Evolutionary conservation across 2,888 invertebrate genomes (phyloP).

Genomic region (Drepanosiphum platanoidis): DNA sequence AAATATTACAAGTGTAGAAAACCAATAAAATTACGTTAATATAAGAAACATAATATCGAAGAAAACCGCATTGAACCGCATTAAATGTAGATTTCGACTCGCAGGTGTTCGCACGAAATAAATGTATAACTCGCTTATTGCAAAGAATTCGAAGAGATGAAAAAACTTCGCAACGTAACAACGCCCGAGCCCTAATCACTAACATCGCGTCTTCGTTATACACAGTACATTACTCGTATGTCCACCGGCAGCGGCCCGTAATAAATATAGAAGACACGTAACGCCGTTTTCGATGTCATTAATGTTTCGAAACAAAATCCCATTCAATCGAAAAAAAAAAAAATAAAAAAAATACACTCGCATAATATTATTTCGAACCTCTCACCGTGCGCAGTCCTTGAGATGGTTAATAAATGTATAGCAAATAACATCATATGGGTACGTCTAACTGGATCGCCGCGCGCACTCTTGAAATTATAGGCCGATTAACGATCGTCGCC

Average conservation of each 20-base stretch:
- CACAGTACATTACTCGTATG: conserved; percentile 35
- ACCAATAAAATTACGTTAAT: background rate
- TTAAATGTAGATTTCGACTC: background rate
- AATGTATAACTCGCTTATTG: background rate
- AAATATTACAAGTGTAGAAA: background rate
- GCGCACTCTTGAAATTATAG: conserved; percentile 7
- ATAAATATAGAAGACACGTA: conserved; percentile 19
- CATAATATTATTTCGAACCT: conserved; percentile 30
- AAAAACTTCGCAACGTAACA: background rate
- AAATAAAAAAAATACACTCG: conserved; percentile 28
- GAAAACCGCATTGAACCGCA: background rate
- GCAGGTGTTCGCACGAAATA: background rate
- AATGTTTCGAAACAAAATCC: conserved; percentile 48
- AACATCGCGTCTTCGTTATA: background rate
- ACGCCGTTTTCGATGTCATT: conserved; percentile 26
- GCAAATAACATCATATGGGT: conserved; percentile 32
- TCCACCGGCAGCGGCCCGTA: background rate
- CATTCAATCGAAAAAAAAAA: conserved; percentile 11
- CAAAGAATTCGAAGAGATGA: background rate
- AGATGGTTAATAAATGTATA: conserved; percentile 35
- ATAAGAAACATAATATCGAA: background rate
- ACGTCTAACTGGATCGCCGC: conserved; percentile 43
- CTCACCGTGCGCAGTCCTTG: conserved; percentile 46
- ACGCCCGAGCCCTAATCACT: background rate
- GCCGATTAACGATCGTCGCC: conserved; percentile 34